Base-by-base conservation (phyloP, 1,140 invertebrate genomes). In the Nephila pilipes region DNA sequence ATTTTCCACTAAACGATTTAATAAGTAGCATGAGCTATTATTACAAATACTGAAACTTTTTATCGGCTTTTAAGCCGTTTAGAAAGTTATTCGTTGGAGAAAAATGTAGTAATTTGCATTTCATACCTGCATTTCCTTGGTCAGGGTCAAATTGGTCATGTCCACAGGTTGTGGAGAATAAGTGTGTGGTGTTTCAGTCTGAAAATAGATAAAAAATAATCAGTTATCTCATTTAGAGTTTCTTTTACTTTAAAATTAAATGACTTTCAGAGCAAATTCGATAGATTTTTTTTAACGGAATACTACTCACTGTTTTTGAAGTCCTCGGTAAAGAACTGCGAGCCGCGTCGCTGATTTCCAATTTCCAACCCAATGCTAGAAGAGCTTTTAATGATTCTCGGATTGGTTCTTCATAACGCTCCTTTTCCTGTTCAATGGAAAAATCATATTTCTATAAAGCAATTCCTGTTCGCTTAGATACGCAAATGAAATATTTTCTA, bases 141-240 rank as follows among this genome's bases (percentile, higher is more conserved):
- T 99, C 20, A 99, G 96, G 1, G 99, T 99, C 94, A 99, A 96
- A 94, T 99, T 99, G 10, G 98, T 98, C 97, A 99, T 99, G 95
- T 99, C 99, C 63, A 99, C 99, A 1, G 99, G 99, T 95, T 99
- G 98, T 2, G 99, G 99, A 96, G 99, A 98, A 96, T 99, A 99
- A 95, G 99, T 98, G 95, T 98, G 98, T 0, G 97, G 97, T 85
- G 97, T 97, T 75, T 94, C 94, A 18, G 81, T 93, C 94, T 95
- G 85, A 2, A 94, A 92, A 16, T 32, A 32, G 10, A 25, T 79
- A 12, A 79, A 25, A 25, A 18, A 3, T 32, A 18, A 10, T 69
- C 22, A n/a, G 29, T 46, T 46, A 10, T 46, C 46, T 46, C 12
- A 6, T 10, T 46, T 46, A 46, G 4, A 46, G 0, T 10, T 46